Evolutionary conservation across 2,888 invertebrate genomes (phyloP).

Genomic region (Rambutsinella grinnellia): DNA sequence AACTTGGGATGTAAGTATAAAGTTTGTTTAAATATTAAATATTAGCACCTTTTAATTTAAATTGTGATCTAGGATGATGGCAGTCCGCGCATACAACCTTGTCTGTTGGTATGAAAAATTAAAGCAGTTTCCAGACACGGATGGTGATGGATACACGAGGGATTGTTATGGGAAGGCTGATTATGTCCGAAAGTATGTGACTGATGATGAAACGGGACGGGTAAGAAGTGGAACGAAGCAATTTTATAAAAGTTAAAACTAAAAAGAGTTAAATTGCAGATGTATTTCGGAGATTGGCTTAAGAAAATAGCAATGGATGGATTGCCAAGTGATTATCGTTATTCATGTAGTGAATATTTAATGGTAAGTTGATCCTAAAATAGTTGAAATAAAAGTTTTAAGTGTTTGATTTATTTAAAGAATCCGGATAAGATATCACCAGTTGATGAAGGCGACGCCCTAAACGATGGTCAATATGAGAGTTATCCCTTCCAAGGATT

Average conservation of each 20-base stretch:
- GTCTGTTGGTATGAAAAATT: conserved; percentile 43
- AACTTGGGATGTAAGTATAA: too few relatives aligned
- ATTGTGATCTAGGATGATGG: conserved; percentile 34
- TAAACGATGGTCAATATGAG: neutral
- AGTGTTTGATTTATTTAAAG: too few relatives aligned
- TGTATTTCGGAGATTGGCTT: conserved; percentile 36
- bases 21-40: too few relatives aligned
- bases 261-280: too few relatives aligned
- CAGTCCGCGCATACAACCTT: conserved; percentile 21
- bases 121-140: conserved; percentile 30
- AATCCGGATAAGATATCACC: neutral
- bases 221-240: neutral
- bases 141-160: conserved; percentile 6
- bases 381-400: too few relatives aligned
- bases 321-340: conserved; percentile 11
- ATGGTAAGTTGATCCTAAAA: too few relatives aligned
- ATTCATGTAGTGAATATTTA: conserved; percentile 14
- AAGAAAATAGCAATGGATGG: conserved; percentile 28
- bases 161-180: conserved; percentile 20
- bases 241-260: neutral
- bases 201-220: conserved; percentile 4
- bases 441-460: conserved; percentile 5
- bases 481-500: conserved; percentile 17
- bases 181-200: conserved; percentile 19
- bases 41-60: too few relatives aligned